Conservation (phyloP, 2,888 invertebrate genomes). For the Eurois occulta region DNA sequence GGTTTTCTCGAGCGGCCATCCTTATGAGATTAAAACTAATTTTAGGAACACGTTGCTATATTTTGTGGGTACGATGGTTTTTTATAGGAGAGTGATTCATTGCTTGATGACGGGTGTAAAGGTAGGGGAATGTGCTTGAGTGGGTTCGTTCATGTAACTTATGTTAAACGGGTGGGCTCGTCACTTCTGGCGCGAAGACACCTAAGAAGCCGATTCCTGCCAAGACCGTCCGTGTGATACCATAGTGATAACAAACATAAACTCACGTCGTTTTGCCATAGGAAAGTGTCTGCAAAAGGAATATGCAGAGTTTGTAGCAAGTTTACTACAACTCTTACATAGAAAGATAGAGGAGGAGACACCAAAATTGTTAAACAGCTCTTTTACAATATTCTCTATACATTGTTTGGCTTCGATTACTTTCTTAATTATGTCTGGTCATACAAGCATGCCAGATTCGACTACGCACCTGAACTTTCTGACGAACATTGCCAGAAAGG, state of each 20-base stretch:
- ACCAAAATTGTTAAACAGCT: too few relatives aligned
- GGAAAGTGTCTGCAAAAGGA: neutral
- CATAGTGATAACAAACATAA: neutral
- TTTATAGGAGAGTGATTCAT: slow-evolving; percentile 41
- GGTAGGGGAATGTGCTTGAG: neutral
- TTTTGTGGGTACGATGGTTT: slow-evolving; percentile 41
- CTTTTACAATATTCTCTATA: too few relatives aligned
- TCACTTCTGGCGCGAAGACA: neutral
- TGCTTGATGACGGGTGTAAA: slow-evolving; percentile 5
- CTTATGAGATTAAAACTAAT: slow-evolving; percentile 74
- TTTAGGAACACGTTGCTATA: slow-evolving; percentile 64
- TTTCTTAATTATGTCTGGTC: too few relatives aligned
- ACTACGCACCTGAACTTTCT: neutral
- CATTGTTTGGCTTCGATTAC: too few relatives aligned
- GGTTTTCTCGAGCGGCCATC: slow-evolving; percentile 62
- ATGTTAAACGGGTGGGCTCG: neutral
- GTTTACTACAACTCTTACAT: neutral
- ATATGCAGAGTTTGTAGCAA: neutral
- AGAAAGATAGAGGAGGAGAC: neutral
- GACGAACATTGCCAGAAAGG: too few relatives aligned
- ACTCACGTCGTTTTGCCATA: neutral
- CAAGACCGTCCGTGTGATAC: neutral
- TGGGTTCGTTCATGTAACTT: neutral
- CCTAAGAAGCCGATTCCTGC: too few relatives aligned
- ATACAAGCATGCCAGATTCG: too few relatives aligned